Conservation (phyloP, 23 tunicate genomes). For the Halocynthia aurantium region DNA sequence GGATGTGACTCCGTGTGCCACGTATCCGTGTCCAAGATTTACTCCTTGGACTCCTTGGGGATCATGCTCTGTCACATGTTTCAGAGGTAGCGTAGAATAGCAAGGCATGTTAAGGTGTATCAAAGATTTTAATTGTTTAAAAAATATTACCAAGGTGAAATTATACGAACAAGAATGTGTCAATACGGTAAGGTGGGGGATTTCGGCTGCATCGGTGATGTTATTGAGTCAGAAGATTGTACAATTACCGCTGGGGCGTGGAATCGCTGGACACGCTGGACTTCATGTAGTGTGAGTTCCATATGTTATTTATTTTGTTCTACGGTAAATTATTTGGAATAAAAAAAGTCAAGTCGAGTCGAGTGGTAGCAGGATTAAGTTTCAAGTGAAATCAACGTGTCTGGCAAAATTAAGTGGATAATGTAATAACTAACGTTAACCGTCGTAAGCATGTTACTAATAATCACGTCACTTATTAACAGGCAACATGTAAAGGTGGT, state of each 20-base stretch:
- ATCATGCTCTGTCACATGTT: slow-evolving; percentile 64
- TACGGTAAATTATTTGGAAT: too few relatives aligned
- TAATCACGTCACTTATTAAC: background rate
- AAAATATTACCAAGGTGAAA: background rate
- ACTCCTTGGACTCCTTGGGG: slow-evolving; percentile 70
- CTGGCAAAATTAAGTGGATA: too few relatives aligned
- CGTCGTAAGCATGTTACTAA: too few relatives aligned
- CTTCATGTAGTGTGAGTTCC: slow-evolving; percentile 40
- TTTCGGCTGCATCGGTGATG: slow-evolving; percentile 35
- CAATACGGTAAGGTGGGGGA: slow-evolving; percentile 28
- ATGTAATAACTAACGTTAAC: too few relatives aligned
- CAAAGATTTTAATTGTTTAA: background rate
- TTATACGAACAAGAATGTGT: slow-evolving; percentile 29
- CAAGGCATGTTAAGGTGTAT: background rate
- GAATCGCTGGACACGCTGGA: slow-evolving; percentile 48
- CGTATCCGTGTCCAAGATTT: slow-evolving; percentile 58
- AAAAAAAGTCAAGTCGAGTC: too few relatives aligned
- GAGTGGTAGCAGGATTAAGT: too few relatives aligned
- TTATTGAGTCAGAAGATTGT: slow-evolving; percentile 19
- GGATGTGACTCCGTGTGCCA: slow-evolving; percentile 27
- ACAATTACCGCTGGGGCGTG: slow-evolving; percentile 21
- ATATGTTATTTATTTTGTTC: background rate
- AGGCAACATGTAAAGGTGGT: slow-evolving; percentile 93
- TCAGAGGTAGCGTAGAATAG: slow-evolving; percentile 36
- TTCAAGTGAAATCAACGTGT: too few relatives aligned